Base-by-base conservation (phyloP, 2,888 invertebrate genomes). In the Urechis unicinctus region DNA sequence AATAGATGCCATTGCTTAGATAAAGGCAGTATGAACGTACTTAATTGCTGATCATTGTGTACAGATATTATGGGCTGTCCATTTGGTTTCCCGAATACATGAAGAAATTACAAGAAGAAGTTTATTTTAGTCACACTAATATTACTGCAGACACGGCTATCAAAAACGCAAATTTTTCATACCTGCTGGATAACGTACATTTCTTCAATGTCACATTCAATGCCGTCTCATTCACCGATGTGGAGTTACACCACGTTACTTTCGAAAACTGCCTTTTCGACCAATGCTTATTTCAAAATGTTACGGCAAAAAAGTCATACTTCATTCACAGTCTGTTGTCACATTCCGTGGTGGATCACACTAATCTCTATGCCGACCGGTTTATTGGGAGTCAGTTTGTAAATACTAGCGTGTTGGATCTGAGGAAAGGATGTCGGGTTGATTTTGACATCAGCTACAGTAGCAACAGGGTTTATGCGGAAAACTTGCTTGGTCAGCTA, bases 71-170 rank as follows among this genome's bases (percentile, higher is more conserved):
- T 51, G 59, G 59, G 1, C 24, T 59, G 17, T 55, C 53, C 31
- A 59, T 59, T 25, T 59, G 59, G 59, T 59, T 59, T 50, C 59
- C 59, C 3, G 59, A 59, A 41, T 59, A 55, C 46, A 52, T 59
- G 50, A 59, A 57, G 50, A 42, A 43, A 28, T 26, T 59, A 17
- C 46, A 59, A 31, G 44, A 53, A 43, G 56, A 53, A 22, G 46
- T 28, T 26, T 59, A 56, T 44, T 56, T 50, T 31, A 45, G 50
- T 17, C 26, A 50, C 3, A 49, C 49, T n/a, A 41, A 49, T 9
- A 21, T 30, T 28, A 49, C 49, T 6, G 17, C 2, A 3, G 24
- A 53, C 26, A 21, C 25, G 41, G 5, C 28, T n/a, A 41, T 51
- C 30, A 9, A n/a, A 1, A 29, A 48, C 21, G 28, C 22, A 3